Conservation (phyloP, 1,140 invertebrate genomes). For the Pseudomyrmex dendroicus region DNA sequence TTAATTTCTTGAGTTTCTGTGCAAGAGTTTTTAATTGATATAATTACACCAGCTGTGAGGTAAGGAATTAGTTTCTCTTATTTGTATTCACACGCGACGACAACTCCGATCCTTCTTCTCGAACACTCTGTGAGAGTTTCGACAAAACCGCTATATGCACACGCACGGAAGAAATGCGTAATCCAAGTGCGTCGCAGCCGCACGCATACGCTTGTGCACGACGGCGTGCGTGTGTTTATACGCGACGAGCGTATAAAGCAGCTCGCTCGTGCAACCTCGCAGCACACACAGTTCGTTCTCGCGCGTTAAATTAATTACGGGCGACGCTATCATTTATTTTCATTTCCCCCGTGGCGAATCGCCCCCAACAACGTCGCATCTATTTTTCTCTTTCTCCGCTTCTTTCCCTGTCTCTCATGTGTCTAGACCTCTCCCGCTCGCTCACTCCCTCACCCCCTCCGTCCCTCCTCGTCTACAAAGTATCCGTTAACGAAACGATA, state of each 20-base stretch:
- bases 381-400: slow-evolving; percentile 23
- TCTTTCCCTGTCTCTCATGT: slow-evolving; percentile 11
- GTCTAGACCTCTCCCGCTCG: not conserved
- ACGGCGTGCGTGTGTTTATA: slow-evolving; percentile 59
- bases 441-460: not conserved
- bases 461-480: slow-evolving; percentile 25
- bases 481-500: slow-evolving; percentile 59
- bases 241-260: slow-evolving; percentile 68
- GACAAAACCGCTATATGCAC: not conserved
- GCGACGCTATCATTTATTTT: slow-evolving; percentile 83
- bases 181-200: slow-evolving; percentile 26
- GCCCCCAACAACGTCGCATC: slow-evolving; percentile 46
- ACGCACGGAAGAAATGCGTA: slow-evolving; percentile 29
- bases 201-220: not conserved
- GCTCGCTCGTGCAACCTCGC: slow-evolving; percentile 66
- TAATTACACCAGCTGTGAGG: too few species aligned
- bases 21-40: not conserved
- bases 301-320: slow-evolving; percentile 84
- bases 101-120: slow-evolving; percentile 23
- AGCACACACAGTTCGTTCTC: slow-evolving; percentile 71
- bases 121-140: not conserved
- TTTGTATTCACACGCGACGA: not conserved
- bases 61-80: not conserved
- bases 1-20: not conserved
- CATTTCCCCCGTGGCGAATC: slow-evolving; percentile 80